Evolutionary conservation across 2,797 vertebrate genomes (phyloP).

Genomic region (Columba guinea): DNA sequence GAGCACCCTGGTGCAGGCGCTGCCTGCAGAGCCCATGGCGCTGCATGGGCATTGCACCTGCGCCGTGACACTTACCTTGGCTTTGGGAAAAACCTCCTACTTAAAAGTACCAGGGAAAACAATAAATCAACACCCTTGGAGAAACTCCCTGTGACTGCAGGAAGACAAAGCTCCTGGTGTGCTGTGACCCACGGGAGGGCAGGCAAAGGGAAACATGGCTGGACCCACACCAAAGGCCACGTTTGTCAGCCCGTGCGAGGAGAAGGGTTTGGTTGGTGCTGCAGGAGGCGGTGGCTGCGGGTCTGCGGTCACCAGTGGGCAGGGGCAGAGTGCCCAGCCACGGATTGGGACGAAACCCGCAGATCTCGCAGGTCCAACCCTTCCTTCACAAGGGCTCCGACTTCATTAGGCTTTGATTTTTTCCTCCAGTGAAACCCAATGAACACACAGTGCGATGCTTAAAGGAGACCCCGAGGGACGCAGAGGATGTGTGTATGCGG

Average conservation of each 20-base stretch:
- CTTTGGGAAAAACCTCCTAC: neutral
- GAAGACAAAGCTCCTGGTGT: neutral
- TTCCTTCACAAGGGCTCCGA: neutral
- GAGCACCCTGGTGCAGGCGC: fast-evolving
- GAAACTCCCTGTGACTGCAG: neutral
- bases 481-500: fast-evolving
- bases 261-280: neutral
- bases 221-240: neutral
- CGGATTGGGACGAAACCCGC: neutral
- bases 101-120: neutral
- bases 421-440: neutral
- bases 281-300: fast-evolving
- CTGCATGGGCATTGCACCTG: fast-evolving
- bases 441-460: neutral
- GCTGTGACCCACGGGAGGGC: fast-evolving
- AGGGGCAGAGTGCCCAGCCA: neutral
- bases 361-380: neutral
- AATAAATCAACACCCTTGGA: fast-evolving
- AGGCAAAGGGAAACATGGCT: neutral
- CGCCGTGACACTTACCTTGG: neutral
- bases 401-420: neutral
- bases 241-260: fast-evolving
- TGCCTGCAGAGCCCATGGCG: neutral
- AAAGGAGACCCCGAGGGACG: fast-evolving
- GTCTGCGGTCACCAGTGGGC: neutral